Percentiles rank a stretch among this genome's conserved stretches.
Evolutionary conservation across 2,797 vertebrate species (phyloP).

Genomic region (Enoplosus armatus): DNA sequence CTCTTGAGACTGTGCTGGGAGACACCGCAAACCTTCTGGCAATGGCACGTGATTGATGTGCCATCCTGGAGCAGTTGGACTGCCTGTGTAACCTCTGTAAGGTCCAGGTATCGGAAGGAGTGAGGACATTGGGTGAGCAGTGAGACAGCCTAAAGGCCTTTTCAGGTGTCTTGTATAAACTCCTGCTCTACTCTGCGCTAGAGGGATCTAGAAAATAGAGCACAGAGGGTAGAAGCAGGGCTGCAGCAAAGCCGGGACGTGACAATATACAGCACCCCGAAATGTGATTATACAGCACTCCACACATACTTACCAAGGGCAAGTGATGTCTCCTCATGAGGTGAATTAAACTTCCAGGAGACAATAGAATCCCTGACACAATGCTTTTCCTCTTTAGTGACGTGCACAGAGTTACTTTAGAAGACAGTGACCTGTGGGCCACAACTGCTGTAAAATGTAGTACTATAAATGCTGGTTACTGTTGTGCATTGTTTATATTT

Average conservation of each 20-base stretch:
- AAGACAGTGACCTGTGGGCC: neutral
- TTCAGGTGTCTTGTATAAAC: neutral
- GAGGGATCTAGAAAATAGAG: neutral
- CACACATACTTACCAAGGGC: neutral
- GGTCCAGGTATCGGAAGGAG: too few species aligned
- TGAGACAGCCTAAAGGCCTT: neutral
- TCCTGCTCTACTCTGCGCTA: neutral
- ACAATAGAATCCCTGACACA: constrained; percentile 2
- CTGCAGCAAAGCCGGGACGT: neutral
- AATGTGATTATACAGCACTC: constrained; percentile 13
- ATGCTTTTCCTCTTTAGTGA: neutral
- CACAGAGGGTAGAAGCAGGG: neutral
- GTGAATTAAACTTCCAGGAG: neutral
- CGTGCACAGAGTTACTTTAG: neutral
- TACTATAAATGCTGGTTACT: too few species aligned
- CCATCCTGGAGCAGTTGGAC: too few species aligned
- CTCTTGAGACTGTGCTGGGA: too few species aligned
- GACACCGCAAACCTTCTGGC: too few species aligned
- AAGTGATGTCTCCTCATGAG: neutral
- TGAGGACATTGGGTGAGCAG: neutral
- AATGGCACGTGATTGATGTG: too few species aligned
- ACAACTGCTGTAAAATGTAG: too few species aligned
- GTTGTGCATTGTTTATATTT: too few species aligned
- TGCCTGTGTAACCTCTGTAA: too few species aligned
- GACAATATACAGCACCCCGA: neutral